Conservation (phyloP, 2,797 vertebrate genomes). For the Setipinna tenuifilis region DNA sequence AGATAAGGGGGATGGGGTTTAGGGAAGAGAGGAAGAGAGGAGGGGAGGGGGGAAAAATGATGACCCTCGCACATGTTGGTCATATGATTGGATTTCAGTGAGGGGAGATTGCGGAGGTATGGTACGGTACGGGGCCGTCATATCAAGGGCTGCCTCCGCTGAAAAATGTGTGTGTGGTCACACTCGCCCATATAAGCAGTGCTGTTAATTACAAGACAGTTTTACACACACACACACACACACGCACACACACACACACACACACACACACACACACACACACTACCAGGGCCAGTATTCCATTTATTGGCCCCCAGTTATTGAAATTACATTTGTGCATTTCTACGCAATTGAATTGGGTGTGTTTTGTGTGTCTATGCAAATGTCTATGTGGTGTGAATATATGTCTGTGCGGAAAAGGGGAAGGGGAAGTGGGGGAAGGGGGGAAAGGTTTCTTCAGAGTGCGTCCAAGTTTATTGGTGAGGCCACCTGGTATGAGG, state of each 20-base stretch:
- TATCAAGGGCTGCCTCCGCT: conserved; percentile 1
- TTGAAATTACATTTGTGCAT: neutral
- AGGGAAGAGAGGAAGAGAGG: conserved; percentile 37
- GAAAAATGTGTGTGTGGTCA: conserved; percentile 47
- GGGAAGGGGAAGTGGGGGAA: no score
- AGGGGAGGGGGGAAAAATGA: conserved; percentile 30
- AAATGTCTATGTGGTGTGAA: neutral
- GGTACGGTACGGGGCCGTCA: conserved; percentile 26
- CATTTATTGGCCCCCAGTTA: neutral
- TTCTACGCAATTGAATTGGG: no score
- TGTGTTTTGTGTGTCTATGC: neutral
- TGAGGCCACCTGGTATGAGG: neutral
- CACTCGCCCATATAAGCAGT: conserved; percentile 27
- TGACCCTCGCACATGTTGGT: conserved; percentile 32
- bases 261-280: neutral
- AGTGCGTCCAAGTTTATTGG: neutral
- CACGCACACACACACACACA: no score
- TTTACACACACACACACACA: neutral
- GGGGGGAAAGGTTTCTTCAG: neutral
- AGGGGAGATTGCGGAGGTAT: conserved; percentile 45
- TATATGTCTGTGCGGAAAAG: neutral
- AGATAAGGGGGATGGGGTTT: conserved; percentile 70
- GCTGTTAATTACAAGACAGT: conserved; percentile 42
- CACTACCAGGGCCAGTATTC: neutral
- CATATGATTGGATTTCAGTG: conserved; percentile 58